Evolutionary conservation across 2,113 vertebrate species (phyloP), one percentile per base, ranked within the genome.

Genomic region (Hyperopisus bebe): DNA sequence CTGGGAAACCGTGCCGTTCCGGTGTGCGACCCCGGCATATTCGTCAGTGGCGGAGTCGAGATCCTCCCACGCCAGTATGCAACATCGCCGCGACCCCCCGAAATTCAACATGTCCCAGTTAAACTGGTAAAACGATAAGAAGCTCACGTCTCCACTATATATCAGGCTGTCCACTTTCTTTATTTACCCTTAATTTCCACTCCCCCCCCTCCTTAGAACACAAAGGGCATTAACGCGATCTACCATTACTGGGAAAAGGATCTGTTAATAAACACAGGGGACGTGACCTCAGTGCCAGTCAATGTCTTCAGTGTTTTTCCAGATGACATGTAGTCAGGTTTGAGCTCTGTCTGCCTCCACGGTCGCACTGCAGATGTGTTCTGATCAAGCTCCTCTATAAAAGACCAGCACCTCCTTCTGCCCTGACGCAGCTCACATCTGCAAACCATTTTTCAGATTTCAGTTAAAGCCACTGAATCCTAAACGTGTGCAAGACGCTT

Each of bases 251-350:
- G 95, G 94, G 95, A 92, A 94, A 96, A 96, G 95, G 96, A 95
- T 96, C 94, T 95, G 95, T 97, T 97, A 86, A 47, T 48, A 5
- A 47, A 97, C 97, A 97, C 96, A 94, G 93, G 96, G 95, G 96
- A 98, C 96, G 94, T 96, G 96, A 97, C 97, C 96, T 92, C 91
- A 89, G 13, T 95, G 95, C 95, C 94, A 95, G 93, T 94, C 95
- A 95, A 93, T 94, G 94, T 94, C 95, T 96, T 96, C 94, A 95
- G 94, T 93, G 95, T 96, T 96, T 94, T 95, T 96, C 95, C 96
- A 96, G 95, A 97, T 95, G 92, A 94, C 92, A 93, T 93, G 93
- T 96, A 96, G 97, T 97, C 97, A 96, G 93, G 92, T 24, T 8
- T 19, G 10, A 84, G 93, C 44, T 31, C 93, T 91, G 94, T 94